A percentile compares a stretch with the other conserved stretches of the same genome.
phyloP scores from a whole-genome alignment of 1,140 invertebrate species.

The Medauroidea extradentata region DNA sequence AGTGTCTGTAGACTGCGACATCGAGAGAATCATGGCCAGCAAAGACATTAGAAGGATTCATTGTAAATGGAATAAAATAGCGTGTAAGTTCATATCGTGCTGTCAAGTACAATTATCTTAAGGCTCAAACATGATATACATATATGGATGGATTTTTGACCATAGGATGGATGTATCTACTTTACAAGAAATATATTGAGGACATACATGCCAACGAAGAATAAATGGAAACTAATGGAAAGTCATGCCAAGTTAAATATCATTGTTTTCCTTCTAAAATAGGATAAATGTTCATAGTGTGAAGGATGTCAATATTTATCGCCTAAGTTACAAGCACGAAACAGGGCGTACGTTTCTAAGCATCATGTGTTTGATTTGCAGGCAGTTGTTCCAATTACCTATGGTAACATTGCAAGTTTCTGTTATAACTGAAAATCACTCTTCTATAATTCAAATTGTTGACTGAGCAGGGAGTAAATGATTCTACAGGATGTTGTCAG shows the following conservation, averaged over 20 bases:
- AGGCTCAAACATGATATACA: not conserved
- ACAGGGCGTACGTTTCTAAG: constrained; percentile 14
- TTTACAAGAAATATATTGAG: constrained; percentile 4
- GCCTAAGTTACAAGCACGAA: constrained; percentile 20
- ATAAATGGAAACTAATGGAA: no score
- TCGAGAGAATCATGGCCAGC: not conserved
- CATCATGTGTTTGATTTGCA: constrained; percentile 29
- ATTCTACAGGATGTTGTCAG: no score
- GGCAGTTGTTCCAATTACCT: constrained; percentile 24
- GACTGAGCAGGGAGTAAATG: constrained; percentile 12
- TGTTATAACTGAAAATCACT: constrained; percentile 31
- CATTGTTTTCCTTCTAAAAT: constrained; percentile 23
- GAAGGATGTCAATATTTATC: constrained; percentile 17
- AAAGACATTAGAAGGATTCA: not conserved
- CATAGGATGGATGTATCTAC: constrained; percentile 4
- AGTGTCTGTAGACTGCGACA: not conserved
- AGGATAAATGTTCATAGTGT: constrained; percentile 29
- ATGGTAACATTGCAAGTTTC: constrained; percentile 17
- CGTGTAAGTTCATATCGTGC: constrained; percentile 7
- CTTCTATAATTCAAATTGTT: constrained; percentile 27
- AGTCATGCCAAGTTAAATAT: constrained; percentile 12
- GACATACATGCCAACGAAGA: constrained; percentile 1
- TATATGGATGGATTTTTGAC: constrained; percentile 5
- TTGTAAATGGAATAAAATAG: not conserved
- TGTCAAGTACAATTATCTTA: constrained; percentile 8